Percentiles rank a stretch among this genome's conserved stretches.
Conservation (phyloP, 2,888 invertebrate species). For the Mesopsocus fuscifrons region DNA sequence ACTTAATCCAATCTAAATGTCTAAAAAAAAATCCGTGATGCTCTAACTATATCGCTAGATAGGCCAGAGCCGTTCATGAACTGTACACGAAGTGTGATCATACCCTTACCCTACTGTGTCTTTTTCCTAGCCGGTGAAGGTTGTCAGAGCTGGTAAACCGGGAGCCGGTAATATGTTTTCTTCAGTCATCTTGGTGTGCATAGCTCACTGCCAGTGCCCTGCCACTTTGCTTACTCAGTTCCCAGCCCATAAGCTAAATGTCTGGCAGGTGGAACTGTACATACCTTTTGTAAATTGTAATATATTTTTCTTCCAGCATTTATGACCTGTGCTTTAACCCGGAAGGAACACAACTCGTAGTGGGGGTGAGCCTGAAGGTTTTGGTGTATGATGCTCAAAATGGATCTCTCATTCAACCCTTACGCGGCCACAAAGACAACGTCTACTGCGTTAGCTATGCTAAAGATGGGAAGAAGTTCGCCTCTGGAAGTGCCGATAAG, state of each 20-base stretch:
- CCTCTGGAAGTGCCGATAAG: constrained; percentile 93
- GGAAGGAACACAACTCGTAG: constrained; percentile 82
- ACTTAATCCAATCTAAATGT: no score
- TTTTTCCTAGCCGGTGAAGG: no score
- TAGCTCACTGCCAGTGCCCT: not conserved
- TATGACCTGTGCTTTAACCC: constrained; percentile 92
- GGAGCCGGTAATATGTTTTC: no score
- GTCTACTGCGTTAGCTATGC: constrained; percentile 87
- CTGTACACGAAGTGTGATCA: no score
- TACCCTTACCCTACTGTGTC: no score
- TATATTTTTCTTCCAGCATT: constrained; percentile 40
- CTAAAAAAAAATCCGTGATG: no score
- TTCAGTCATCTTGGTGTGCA: no score
- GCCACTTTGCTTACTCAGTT: not conserved
- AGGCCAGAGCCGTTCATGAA: no score
- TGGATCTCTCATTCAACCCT: constrained; percentile 73
- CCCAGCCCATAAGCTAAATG: no score
- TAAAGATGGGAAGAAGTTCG: constrained; percentile 87
- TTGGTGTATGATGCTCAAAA: constrained; percentile 85
- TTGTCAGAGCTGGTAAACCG: no score
- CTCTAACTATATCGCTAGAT: no score
- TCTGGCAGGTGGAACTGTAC: no score
- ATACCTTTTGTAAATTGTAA: not conserved
- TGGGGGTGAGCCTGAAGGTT: constrained; percentile 87
- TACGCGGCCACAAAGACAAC: constrained; percentile 80